Conservation (phyloP, 1,140 invertebrate species). For the Thaumetopoea pityocampa region DNA sequence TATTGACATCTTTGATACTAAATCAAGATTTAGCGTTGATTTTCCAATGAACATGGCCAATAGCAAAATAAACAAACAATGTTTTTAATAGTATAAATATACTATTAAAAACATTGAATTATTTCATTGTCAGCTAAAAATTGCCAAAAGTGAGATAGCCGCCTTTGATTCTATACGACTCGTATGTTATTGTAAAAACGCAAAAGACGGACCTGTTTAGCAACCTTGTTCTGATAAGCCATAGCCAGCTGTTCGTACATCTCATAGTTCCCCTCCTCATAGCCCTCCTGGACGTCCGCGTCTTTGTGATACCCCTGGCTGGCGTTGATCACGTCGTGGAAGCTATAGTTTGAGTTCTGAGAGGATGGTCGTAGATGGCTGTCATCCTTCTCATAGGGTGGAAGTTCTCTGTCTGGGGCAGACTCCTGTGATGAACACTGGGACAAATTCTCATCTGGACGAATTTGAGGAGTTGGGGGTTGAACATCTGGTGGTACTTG, state of each 20-base stretch:
- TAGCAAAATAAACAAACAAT: too few species aligned
- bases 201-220: constrained; percentile 45
- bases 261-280: constrained; percentile 48
- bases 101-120: too few species aligned
- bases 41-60: too few species aligned
- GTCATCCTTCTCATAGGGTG: constrained; percentile 51
- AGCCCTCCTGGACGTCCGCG: constrained; percentile 28
- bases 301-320: constrained; percentile 28
- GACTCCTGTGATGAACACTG: constrained; percentile 55
- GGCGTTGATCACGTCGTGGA: constrained; percentile 48
- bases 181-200: too few species aligned
- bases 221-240: constrained; percentile 61
- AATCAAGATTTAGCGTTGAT: too few species aligned
- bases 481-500: background rate
- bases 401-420: constrained; percentile 32
- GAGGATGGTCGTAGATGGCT: constrained; percentile 52
- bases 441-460: constrained; percentile 40
- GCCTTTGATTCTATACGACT: too few species aligned
- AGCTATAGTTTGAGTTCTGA: constrained; percentile 57
- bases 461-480: constrained; percentile 1
- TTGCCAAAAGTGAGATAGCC: too few species aligned
- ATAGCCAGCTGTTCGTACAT: constrained; percentile 63
- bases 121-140: too few species aligned
- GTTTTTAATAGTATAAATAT: too few species aligned
- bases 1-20: too few species aligned